Evolutionary conservation across 2,888 invertebrate species (phyloP), one percentile per base, ranked within the genome.

Genomic region (Folsomia candida): DNA sequence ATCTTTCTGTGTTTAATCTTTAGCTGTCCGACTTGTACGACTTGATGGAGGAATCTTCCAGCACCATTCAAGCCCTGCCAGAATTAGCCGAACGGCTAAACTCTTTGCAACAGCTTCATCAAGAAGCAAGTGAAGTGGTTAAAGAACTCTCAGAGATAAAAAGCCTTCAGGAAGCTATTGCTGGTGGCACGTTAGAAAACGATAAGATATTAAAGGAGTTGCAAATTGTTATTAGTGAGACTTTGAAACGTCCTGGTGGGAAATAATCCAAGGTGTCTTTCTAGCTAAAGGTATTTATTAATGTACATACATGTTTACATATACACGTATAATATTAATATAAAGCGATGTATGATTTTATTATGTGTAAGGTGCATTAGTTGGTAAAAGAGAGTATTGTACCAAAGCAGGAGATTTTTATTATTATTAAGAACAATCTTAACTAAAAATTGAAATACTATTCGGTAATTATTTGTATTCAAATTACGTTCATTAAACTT

Each of bases 1-100:
- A 3, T 20, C n/a, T 27, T 29, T 26, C 6, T 37, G 24, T 26
- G 3, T 70, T 64, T 62, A 25, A 77, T 78, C 84, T 83, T 58
- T 83, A 93, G 91, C 88, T 94, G 74, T 86, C 88, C 66, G 93
- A 96, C 82, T 84, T 97, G 73, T 93, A 95, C 83, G 93, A 94
- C 78, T 84, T 94, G 77, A 88, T 94, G 78, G 93, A 93, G 83
- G 92, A 92, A 83, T 91, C 91, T 71, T 94, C 96, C 81, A 88
- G 89, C 11, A 87, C 93, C 72, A 88, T 90, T 64, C 90, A 92
- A 82, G 87, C 93, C 71, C 82, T 93, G 72, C 92, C 92, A 0
- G 89, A 89, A 80, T 88, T 91, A 26, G 87, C 96, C 47, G 91
- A 94, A 80, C 87, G 97, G 69, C 89, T 97, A 87, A 88, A 91